A percentile compares a stretch with the other conserved stretches of the same genome.
phyloP scores from a whole-genome alignment of 2,797 vertebrate genomes.

The Acanthurus leucopareius region DNA sequence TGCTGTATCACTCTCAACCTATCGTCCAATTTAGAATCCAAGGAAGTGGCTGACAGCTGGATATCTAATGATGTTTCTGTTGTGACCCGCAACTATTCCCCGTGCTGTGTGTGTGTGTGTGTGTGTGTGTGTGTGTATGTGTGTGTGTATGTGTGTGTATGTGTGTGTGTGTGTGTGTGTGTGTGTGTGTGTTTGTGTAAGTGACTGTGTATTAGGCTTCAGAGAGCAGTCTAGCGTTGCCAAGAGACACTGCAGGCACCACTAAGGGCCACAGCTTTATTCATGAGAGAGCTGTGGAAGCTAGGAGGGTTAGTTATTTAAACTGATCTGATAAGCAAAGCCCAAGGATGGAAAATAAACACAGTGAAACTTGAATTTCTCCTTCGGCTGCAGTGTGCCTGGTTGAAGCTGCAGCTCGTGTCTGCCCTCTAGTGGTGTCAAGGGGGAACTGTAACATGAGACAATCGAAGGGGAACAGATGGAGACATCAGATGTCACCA shows the following conservation, averaged over 20 bases:
- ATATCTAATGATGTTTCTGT: conserved; percentile 82
- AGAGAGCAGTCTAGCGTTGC: conserved; percentile 74
- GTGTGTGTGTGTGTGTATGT: neutral
- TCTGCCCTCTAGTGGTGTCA: conserved; percentile 75
- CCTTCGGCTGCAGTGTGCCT: conserved; percentile 32
- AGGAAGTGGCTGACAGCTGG: conserved; percentile 76
- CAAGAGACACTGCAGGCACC: conserved; percentile 88
- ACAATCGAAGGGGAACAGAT: neutral
- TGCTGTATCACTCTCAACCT: conserved; percentile 70
- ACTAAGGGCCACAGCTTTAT: conserved; percentile 76
- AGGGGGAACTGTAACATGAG: neutral
- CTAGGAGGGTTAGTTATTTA: conserved; percentile 70
- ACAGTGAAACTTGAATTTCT: conserved; percentile 80
- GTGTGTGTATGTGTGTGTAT: conserved; percentile 29
- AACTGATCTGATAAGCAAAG: conserved; percentile 81
- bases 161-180: neutral
- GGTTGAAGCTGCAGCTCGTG: conserved; percentile 85
- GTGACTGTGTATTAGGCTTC: conserved; percentile 66
- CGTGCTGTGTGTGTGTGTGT: conserved; percentile 17
- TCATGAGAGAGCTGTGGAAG: conserved; percentile 70
- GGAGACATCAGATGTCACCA: too few species aligned
- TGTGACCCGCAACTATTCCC: conserved; percentile 80
- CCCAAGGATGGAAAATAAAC: conserved; percentile 86
- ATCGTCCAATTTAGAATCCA: conserved; percentile 80
- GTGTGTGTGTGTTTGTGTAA: conserved; percentile 30